A percentile compares a stretch with the other conserved stretches of the same genome.
Conservation (phyloP, 2,113 vertebrate genomes). For the Leptosomus discolor region DNA sequence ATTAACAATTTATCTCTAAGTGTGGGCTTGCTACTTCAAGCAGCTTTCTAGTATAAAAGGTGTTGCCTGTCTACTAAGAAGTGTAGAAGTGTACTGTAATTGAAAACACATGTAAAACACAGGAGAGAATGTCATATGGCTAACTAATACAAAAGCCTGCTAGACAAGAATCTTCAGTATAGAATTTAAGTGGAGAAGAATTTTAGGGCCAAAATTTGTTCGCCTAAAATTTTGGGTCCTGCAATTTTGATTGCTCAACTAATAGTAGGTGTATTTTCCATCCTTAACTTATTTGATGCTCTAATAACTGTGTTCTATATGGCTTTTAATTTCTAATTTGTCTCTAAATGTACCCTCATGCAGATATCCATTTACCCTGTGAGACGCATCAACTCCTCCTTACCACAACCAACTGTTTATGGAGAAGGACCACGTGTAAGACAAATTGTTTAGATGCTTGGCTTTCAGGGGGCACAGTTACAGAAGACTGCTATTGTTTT, state of each 20-base stretch:
- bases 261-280: not conserved
- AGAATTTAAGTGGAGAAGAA: not conserved
- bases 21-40: not conserved
- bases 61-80: not conserved
- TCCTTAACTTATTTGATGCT: not conserved
- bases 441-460: not conserved
- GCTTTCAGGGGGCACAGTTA: not conserved
- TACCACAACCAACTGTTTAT: not conserved
- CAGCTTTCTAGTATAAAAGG: not conserved
- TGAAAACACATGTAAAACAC: not conserved
- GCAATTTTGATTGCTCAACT: not conserved
- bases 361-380: not conserved
- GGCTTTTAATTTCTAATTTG: not conserved
- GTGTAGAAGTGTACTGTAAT: not conserved
- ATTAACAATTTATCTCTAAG: not conserved
- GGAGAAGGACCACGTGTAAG: not conserved
- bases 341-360: not conserved
- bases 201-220: not conserved
- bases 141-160: not conserved
- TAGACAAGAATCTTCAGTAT: not conserved
- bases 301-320: not conserved
- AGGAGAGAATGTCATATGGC: not conserved
- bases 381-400: not conserved
- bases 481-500: too few species aligned
- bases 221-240: not conserved